These are phyloP conservation scores for Thaumatotibia leucotreta DNA, from an alignment of 1,140 invertebrate species.

Conservation along the genomic window DNA sequence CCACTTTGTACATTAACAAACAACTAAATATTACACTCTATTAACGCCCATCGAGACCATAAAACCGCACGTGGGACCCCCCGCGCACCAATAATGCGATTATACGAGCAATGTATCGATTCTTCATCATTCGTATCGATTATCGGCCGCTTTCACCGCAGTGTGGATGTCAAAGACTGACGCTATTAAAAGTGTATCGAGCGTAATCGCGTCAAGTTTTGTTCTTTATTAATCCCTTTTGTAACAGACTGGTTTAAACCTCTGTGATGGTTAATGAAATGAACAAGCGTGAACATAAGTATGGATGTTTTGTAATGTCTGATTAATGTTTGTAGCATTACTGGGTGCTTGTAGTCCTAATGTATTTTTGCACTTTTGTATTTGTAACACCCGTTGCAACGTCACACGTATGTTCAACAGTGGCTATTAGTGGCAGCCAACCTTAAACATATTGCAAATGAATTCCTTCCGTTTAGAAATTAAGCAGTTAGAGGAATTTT, in stretches of 20 bases:
- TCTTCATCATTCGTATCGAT: conserved; percentile 41
- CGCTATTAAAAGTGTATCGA: conserved; percentile 58
- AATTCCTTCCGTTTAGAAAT: too few species aligned
- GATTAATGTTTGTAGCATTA: neutral
- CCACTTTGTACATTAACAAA: neutral
- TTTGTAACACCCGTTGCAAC: too few species aligned
- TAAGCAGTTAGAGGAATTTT: too few species aligned
- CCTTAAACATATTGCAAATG: too few species aligned
- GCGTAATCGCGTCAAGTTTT: conserved; percentile 36
- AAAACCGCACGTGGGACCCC: conserved; percentile 42
- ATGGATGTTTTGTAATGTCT: neutral
- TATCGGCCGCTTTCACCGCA: conserved; percentile 55
- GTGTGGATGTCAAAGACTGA: conserved; percentile 59
- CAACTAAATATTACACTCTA: neutral
- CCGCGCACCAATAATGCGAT: conserved; percentile 60
- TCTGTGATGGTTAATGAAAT: conserved; percentile 10
- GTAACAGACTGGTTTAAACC: conserved; percentile 39
- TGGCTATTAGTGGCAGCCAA: too few species aligned
- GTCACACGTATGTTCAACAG: too few species aligned
- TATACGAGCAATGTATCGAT: conserved; percentile 55
- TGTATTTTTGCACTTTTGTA: too few species aligned
- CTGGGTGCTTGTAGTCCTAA: neutral
- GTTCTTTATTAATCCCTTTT: conserved; percentile 52
- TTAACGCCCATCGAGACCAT: conserved; percentile 26
- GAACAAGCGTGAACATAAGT: conserved; percentile 79